Conservation (phyloP, 2,888 invertebrate species). For the Acanthosepion pharaonis region DNA sequence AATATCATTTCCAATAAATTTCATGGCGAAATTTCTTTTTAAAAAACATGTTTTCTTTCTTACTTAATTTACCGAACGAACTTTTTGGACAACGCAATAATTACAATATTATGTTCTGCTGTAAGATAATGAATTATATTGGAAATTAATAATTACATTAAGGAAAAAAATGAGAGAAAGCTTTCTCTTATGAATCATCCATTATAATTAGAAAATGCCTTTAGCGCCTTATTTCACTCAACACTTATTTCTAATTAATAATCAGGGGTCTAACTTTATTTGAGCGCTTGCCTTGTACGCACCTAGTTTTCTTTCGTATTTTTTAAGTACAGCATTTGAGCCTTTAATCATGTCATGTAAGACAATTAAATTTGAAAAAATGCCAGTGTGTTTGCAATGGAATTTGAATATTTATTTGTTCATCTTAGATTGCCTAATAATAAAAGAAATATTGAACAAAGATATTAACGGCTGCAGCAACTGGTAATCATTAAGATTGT, state of each 20-base stretch:
- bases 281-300: not conserved
- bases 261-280: not conserved
- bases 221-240: not conserved
- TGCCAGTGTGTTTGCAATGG: no score
- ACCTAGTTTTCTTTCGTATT: not conserved
- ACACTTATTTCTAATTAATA: conserved; percentile 33
- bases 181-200: conserved; percentile 33
- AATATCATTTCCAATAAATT: no score
- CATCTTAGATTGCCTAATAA: no score
- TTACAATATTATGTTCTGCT: not conserved
- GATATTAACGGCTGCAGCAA: no score
- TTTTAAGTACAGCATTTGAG: not conserved
- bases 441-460: no score
- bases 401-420: no score
- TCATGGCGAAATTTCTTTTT: no score
- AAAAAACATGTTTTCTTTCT: not conserved
- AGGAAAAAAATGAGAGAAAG: not conserved
- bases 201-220: conserved; percentile 20
- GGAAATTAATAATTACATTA: not conserved
- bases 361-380: no score
- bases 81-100: not conserved
- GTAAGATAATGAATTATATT: not conserved
- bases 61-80: not conserved
- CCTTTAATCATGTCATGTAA: no score
- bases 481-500: no score